Conservation (phyloP, 2,797 vertebrate species). For the Amniataba percoides region DNA sequence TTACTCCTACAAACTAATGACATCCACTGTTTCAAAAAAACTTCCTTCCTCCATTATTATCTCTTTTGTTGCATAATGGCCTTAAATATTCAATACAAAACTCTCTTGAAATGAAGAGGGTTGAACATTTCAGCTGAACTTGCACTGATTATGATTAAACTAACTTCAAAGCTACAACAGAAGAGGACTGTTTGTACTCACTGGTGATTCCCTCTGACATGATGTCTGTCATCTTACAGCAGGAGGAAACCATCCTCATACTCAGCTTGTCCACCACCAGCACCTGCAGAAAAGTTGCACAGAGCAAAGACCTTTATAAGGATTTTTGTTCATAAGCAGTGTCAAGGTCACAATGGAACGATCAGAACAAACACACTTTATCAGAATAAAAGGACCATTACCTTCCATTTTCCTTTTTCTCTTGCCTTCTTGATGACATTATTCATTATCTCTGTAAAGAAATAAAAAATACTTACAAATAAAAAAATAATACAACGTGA, state of each 20-base stretch:
- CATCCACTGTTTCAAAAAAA: too few species aligned
- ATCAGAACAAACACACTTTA: background rate
- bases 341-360: background rate
- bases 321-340: background rate
- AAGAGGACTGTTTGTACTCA: conserved; percentile 80
- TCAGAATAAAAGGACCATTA: conserved; percentile 57
- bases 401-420: conserved; percentile 99
- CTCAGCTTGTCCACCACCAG: conserved; percentile 97
- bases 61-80: too few species aligned
- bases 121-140: background rate
- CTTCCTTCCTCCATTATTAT: too few species aligned
- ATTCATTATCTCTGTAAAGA: conserved; percentile 93
- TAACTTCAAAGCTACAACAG: background rate
- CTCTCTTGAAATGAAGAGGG: background rate
- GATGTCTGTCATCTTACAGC: conserved; percentile 99
- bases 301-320: background rate
- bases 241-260: conserved; percentile 98
- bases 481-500: conserved; percentile 28
- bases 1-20: too few species aligned
- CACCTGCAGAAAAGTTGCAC: conserved; percentile 83
- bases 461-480: too few species aligned
- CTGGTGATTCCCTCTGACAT: conserved; percentile 99
- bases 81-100: background rate
- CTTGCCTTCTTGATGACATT: conserved; percentile 97
- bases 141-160: background rate